These are phyloP conservation scores for Turritopsis dohrnii DNA, from an alignment of 30 jellyfish, hydroid and myxozoan genomes.

Conservation along the genomic window DNA sequence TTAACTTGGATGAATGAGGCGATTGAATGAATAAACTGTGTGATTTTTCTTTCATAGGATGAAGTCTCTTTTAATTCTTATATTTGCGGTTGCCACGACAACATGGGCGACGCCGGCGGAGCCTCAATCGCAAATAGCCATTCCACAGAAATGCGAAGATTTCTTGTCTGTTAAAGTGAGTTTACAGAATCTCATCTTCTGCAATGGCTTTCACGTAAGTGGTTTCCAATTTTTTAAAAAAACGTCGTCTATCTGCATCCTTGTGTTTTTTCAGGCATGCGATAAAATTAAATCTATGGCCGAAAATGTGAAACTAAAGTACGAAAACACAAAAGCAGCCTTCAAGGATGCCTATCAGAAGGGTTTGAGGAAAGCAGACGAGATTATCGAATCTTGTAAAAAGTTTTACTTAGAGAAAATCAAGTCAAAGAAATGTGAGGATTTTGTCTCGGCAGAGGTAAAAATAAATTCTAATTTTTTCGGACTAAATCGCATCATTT, in stretches of 20 bases:
- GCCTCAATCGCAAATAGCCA: background rate
- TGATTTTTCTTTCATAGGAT: background rate
- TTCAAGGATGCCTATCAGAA: background rate
- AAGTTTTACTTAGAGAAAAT: conserved; percentile 8
- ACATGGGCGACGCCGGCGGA: background rate
- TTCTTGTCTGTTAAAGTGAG: background rate
- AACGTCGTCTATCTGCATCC: too few relatives aligned
- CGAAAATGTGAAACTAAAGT: background rate
- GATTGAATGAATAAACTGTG: background rate
- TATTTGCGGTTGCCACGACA: background rate
- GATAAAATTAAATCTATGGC: background rate
- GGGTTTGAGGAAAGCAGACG: background rate
- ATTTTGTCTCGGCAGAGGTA: background rate
- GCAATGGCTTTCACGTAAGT: too few relatives aligned
- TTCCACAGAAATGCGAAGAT: conserved; percentile 14
- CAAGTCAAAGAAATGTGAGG: background rate
- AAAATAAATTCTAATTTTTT: background rate
- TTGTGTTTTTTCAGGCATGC: background rate
- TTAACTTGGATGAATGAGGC: background rate
- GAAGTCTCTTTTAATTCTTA: background rate
- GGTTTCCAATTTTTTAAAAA: too few relatives aligned
- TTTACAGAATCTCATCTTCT: background rate
- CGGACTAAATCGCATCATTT: too few relatives aligned
- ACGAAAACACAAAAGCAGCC: background rate
- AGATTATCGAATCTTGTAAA: background rate